A percentile compares a stretch with the other conserved stretches of the same genome.
These are phyloP conservation scores for Sinocyclocheilus anophthalmus DNA, from an alignment of 2,113 vertebrate genomes.

Conservation along the genomic window DNA sequence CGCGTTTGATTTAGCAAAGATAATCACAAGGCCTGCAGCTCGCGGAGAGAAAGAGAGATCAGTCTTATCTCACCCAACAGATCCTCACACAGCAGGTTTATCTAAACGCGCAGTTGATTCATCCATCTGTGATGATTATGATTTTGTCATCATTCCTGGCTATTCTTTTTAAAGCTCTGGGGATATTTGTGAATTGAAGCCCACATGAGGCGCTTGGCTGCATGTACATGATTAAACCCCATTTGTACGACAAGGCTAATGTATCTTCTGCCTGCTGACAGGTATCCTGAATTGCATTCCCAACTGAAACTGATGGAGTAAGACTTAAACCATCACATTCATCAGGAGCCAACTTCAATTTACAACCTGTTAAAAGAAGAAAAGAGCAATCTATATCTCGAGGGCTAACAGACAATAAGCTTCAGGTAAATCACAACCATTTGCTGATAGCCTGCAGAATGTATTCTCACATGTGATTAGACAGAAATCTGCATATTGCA, in stretches of 20 bases:
- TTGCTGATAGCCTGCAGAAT: background rate
- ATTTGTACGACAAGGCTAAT: background rate
- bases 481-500: background rate
- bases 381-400: background rate
- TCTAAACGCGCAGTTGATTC: conserved; percentile 64
- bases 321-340: conserved; percentile 4
- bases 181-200: conserved; percentile 34
- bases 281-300: background rate
- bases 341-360: conserved; percentile 2
- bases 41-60: conserved; percentile 61
- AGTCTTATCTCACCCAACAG: conserved; percentile 69
- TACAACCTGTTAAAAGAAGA: background rate
- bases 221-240: background rate
- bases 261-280: conserved; percentile 28
- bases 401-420: background rate
- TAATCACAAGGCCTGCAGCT: conserved; percentile 45
- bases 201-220: conserved; percentile 32
- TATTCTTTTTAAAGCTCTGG: conserved; percentile 19
- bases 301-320: conserved; percentile 38
- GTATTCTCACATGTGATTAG: background rate
- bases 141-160: conserved; percentile 13
- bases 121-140: conserved; percentile 66
- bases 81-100: conserved; percentile 68
- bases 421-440: background rate
- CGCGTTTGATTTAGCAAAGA: conserved; percentile 37